phyloP scores from a whole-genome alignment of 2,797 vertebrate species.

The Pseudochirops cupreus region DNA sequence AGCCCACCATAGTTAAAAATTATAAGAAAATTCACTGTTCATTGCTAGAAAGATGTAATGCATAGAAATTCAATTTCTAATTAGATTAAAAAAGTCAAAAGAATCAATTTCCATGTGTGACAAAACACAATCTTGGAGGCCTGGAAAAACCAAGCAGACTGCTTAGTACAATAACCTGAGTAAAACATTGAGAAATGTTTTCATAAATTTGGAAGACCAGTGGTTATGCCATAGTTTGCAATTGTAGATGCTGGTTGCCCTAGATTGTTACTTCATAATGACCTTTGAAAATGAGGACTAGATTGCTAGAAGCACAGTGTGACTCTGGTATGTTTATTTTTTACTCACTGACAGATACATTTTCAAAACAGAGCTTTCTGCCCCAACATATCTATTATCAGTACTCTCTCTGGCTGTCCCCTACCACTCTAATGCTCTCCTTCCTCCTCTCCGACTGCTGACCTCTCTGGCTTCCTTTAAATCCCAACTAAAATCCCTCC shows the following conservation, averaged over 20 bases:
- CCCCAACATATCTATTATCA: background rate
- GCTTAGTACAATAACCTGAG: constrained; percentile 9
- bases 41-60: constrained; percentile 9
- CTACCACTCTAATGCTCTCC: background rate
- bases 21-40: background rate
- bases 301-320: background rate
- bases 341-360: background rate
- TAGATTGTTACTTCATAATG: background rate
- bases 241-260: background rate
- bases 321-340: background rate
- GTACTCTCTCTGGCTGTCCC: background rate
- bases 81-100: constrained; percentile 29
- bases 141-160: background rate
- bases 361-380: constrained; percentile 28
- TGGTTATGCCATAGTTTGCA: constrained; percentile 12
- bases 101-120: constrained; percentile 3
- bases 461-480: background rate
- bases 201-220: background rate
- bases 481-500: background rate
- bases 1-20: constrained; percentile 33
- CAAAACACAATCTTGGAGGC: constrained; percentile 36
- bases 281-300: background rate
- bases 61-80: constrained; percentile 28
- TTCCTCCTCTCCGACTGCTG: background rate
- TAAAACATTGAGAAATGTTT: background rate